Evolutionary conservation across 2,888 invertebrate species (phyloP).

Genomic region (Aproaerema taeniolella): DNA sequence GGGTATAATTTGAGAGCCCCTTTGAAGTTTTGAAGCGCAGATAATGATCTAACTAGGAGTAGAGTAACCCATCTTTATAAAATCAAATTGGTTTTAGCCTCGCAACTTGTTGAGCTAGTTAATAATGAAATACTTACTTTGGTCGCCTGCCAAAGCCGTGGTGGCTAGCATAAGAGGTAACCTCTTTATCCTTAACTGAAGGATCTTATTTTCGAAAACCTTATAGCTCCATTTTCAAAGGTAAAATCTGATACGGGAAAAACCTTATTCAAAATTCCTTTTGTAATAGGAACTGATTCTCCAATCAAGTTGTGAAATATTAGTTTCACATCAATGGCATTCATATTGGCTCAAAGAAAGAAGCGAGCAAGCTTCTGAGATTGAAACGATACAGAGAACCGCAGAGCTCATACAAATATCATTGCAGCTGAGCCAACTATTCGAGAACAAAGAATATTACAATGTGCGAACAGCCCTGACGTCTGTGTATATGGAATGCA

Average conservation of each 20-base stretch:
- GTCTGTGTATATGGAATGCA: no score
- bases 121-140: conserved; percentile 1
- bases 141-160: no score
- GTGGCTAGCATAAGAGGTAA: no score
- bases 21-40: conserved; percentile 46
- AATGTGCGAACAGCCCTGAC: background rate
- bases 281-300: no score
- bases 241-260: no score
- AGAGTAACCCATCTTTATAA: conserved; percentile 35
- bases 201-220: no score
- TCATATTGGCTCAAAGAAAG: conserved; percentile 17
- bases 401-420: conserved; percentile 32
- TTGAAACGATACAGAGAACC: conserved; percentile 17
- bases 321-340: conserved; percentile 17
- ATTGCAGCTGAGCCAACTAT: conserved; percentile 24
- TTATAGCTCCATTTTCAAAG: no score
- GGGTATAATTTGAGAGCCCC: conserved; percentile 42
- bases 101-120: conserved; percentile 34
- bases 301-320: no score
- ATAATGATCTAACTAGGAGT: conserved; percentile 41
- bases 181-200: no score
- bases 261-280: no score
- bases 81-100: conserved; percentile 36
- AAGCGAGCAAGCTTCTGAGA: conserved; percentile 16
- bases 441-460: conserved; percentile 28